Evolutionary conservation across 1,140 invertebrate species (phyloP), one percentile per base, ranked within the genome.

Genomic region (Cyrtorhinus lividipennis): DNA sequence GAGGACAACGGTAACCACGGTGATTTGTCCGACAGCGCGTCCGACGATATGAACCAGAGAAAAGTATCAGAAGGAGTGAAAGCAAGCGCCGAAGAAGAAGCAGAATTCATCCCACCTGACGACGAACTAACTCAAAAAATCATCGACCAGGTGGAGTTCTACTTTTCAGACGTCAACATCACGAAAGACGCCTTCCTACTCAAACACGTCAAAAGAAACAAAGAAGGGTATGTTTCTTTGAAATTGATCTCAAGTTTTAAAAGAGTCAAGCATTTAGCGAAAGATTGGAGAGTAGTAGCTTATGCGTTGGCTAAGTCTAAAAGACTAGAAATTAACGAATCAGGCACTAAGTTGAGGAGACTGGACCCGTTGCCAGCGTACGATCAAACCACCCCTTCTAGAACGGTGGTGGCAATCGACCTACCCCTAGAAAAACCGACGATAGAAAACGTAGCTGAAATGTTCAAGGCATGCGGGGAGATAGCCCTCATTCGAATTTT

Each of bases 221-320:
- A 94, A 72, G 90, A 94, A 73, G 93, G 94, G 10, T 96, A 88
- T 74, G 92, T 97, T 1, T 93, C 89, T 27, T 76, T 96, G 5
- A 96, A 96, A 73, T 76, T 97, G 44, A 92, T 95, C 59, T 93
- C 92, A 1, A 93, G 90, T 67, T 92, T 93, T 70, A 91, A 95
- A 71, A 83, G 92, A 56, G 91, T 96, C 24, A 91, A 92, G 69
- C 89, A 92, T 69, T 74, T 96, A 27, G 92, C 90, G 2, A 89
- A 91, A 71, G 92, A 96, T 71, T 96, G 92, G 88, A 80, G 90
- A 60, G 87, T 90, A 0, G 91, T 95, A 2, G 90, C 91, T 1
- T 82, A 85, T 67, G 87, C 90, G 46, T 75, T 95, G 63, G 78
- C 81, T 64, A 78, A 76, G 27, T 95, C 92, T 0, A 82, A 80